Evolutionary conservation across 2,113 vertebrate species (phyloP).

Genomic region (Erythrolamprus reginae): DNA sequence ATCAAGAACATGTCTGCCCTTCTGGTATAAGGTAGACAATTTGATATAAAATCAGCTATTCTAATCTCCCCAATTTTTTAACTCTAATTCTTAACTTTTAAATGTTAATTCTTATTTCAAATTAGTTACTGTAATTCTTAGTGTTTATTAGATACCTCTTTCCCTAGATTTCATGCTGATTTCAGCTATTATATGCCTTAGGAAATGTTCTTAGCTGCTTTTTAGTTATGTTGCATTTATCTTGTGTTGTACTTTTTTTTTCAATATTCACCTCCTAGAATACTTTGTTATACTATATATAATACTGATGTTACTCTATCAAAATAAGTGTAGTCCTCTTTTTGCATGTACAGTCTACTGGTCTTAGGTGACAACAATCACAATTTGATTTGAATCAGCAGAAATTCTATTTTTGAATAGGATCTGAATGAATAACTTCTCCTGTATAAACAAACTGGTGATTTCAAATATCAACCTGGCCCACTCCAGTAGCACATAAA

Average conservation of each 20-base stretch:
- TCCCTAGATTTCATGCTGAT: neutral
- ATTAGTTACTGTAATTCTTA: neutral
- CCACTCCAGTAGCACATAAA: neutral
- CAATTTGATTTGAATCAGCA: neutral
- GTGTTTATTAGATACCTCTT: neutral
- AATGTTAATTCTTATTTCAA: neutral
- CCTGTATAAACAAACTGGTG: neutral
- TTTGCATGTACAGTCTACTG: neutral
- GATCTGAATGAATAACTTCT: neutral
- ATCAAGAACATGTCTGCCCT: neutral
- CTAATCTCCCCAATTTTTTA: neutral
- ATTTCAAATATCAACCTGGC: neutral
- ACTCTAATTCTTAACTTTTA: neutral
- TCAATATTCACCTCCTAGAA: neutral
- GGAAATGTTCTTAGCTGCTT: neutral
- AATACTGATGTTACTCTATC: neutral
- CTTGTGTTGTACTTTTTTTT: neutral
- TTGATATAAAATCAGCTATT: neutral
- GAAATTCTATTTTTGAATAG: neutral
- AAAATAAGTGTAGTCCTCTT: neutral
- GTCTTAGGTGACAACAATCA: neutral
- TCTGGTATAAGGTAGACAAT: neutral
- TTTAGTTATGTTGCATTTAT: neutral
- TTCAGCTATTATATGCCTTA: neutral
- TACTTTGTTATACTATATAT: too few relatives aligned